Evolutionary conservation across 2,797 vertebrate species (phyloP).

Genomic region (Loris lydekkerianus): DNA sequence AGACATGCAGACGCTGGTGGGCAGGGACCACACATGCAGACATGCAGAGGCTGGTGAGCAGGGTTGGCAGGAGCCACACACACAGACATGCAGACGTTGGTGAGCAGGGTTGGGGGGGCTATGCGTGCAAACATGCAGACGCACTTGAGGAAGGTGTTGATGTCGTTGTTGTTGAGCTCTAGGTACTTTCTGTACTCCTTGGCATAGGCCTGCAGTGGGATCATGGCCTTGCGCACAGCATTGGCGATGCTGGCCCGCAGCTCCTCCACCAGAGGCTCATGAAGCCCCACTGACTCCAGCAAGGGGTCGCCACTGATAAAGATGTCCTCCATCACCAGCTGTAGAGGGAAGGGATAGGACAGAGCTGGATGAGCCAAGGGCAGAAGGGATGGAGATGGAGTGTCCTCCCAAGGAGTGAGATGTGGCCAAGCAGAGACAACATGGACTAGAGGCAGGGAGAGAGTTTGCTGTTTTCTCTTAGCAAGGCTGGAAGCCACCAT

Average conservation of each 20-base stretch:
- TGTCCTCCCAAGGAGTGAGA: no score
- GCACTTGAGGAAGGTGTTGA: conserved; percentile 90
- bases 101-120: not conserved
- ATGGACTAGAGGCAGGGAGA: accelerated
- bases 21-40: not conserved
- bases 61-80: no score
- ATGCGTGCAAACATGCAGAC: not conserved
- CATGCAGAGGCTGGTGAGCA: not conserved
- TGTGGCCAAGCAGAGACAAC: not conserved
- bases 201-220: conserved; percentile 94
- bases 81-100: not conserved
- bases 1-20: not conserved
- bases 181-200: conserved; percentile 91
- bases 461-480: not conserved
- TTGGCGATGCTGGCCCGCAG: conserved; percentile 88
- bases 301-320: conserved; percentile 87
- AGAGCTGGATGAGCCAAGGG: not conserved
- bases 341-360: not conserved
- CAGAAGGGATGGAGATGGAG: not conserved
- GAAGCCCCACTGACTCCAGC: conserved; percentile 92
- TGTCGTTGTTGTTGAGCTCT: conserved; percentile 92
- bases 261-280: conserved; percentile 91
- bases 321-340: conserved; percentile 94
- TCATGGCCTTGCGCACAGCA: conserved; percentile 90
- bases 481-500: not conserved